Evolutionary conservation across 2,888 invertebrate species (phyloP).

Genomic region (Catocala fraxini): DNA sequence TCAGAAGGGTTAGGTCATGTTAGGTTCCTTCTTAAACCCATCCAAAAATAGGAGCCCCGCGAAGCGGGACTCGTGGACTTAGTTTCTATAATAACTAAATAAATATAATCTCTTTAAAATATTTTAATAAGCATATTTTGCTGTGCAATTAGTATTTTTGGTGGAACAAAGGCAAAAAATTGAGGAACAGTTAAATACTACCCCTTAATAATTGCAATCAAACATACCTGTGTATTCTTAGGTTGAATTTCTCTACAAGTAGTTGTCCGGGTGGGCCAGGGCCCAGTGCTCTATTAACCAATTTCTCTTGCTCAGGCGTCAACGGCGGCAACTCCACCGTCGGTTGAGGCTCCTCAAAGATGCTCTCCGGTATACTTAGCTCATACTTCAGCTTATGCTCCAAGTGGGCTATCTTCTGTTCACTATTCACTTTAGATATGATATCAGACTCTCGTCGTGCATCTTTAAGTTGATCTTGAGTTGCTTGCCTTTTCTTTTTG

Average conservation of each 20-base stretch:
- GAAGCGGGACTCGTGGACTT: too few relatives aligned
- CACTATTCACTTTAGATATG: constrained; percentile 80
- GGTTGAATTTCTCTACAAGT: constrained; percentile 86
- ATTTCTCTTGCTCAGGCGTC: constrained; percentile 89
- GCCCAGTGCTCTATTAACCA: constrained; percentile 87
- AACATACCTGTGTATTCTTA: constrained; percentile 79
- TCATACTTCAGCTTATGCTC: constrained; percentile 79
- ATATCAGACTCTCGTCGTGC: constrained; percentile 80
- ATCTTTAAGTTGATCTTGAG: constrained; percentile 79
- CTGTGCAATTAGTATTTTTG: too few relatives aligned
- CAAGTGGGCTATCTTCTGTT: constrained; percentile 78
- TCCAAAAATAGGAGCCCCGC: too few relatives aligned
- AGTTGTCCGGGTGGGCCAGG: constrained; percentile 89
- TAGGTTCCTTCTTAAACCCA: too few relatives aligned
- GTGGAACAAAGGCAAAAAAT: too few relatives aligned
- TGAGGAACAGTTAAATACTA: too few relatives aligned
- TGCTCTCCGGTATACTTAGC: constrained; percentile 83
- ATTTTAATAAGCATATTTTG: too few relatives aligned
- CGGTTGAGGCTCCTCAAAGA: constrained; percentile 78
- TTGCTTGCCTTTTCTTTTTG: constrained; percentile 73
- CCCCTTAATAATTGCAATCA: constrained; percentile 11
- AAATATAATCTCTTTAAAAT: too few relatives aligned
- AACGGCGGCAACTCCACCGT: constrained; percentile 87
- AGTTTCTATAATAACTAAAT: too few relatives aligned
- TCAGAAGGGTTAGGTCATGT: too few relatives aligned